Evolutionary conservation across 64 coral and sea anemone species (phyloP).

Genomic region (Dendronephthya gigantea): DNA sequence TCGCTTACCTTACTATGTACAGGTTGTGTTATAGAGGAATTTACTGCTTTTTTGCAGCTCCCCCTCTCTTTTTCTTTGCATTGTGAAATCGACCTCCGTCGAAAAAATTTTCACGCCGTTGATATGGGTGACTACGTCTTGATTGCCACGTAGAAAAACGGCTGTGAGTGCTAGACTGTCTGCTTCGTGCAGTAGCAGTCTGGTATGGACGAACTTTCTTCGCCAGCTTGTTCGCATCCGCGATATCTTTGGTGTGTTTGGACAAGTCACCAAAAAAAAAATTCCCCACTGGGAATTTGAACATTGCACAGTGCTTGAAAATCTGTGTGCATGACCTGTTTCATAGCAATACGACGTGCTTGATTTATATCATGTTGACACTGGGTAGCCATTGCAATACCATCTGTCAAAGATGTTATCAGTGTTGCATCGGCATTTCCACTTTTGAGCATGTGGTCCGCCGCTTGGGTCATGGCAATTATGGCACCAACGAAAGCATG

Average conservation of each 20-base stretch:
- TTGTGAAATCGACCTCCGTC: neutral
- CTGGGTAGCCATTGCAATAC: neutral
- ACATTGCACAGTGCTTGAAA: too few species aligned
- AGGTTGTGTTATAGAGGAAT: too few species aligned
- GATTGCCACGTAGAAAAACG: neutral
- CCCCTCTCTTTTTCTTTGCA: neutral
- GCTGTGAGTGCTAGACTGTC: neutral
- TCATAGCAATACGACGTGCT: neutral
- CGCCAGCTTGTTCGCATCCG: neutral
- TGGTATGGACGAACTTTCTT: neutral
- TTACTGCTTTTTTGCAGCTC: neutral
- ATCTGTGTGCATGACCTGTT: neutral
- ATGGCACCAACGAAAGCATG: slow-evolving; percentile 15
- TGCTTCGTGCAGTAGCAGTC: neutral
- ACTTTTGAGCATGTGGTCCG: neutral
- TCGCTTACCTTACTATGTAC: too few species aligned
- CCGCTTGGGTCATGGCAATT: slow-evolving; percentile 33
- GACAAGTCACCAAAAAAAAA: neutral
- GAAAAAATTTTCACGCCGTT: neutral
- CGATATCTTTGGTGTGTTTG: neutral
- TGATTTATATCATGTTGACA: neutral
- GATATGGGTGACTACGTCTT: neutral
- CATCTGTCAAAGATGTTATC: neutral
- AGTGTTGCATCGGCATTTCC: too few species aligned
- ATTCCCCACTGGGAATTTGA: neutral